Base-by-base conservation (phyloP, 2,113 vertebrate genomes). In the Anser cygnoides region DNA sequence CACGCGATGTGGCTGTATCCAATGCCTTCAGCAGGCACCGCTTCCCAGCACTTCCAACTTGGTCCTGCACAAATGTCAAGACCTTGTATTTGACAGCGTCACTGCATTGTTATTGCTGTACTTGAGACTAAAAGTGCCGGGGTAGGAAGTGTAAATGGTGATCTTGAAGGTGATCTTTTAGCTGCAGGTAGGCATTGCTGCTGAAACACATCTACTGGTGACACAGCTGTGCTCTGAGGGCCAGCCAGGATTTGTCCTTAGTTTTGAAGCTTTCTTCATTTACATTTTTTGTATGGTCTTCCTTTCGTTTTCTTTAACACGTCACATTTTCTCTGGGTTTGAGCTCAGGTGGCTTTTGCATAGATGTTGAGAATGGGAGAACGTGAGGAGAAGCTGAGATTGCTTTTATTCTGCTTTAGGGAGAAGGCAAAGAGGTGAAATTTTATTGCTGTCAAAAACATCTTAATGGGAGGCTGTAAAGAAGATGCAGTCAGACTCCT, bases 21-120 rank as follows among this genome's bases (percentile, higher is more conserved):
- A 33, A 7, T 1, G 0, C 18, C 8, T 84, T n/a, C 49, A 39
- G 12, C 35, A 50, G 37, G 1, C 44, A 4, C 5, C 23, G 6
- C 19, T 33, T 1, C 7, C 18, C 65, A 54, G 16, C 46, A 21
- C 46, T 87, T 92, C 41, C 22, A 9, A 12, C 59, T 61, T 29
- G 26, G 6, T 68, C 35, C 44, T 80, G 50, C 21, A 43, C 46
- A 57, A 65, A 29, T 43, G 50, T 49, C 72, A 57, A 37, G 39
- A 15, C 78, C 50, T 29, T 57, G n/a, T 86, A 9, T 59, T 70
- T n/a, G 28, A 14, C 41, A 39, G 35, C 19, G 19, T 33, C 41
- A 39, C 49, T 72, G 66, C 22, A 2, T 11, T 72, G 37, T 14
- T 21, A 9, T 19, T 79, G 41, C 63, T 82, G 33, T 78, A 14